A percentile compares a stretch with the other conserved stretches of the same genome.
These are phyloP conservation scores for Odontamblyopus lacepedii DNA, from an alignment of 2,797 vertebrate species.

Conservation along the genomic window DNA sequence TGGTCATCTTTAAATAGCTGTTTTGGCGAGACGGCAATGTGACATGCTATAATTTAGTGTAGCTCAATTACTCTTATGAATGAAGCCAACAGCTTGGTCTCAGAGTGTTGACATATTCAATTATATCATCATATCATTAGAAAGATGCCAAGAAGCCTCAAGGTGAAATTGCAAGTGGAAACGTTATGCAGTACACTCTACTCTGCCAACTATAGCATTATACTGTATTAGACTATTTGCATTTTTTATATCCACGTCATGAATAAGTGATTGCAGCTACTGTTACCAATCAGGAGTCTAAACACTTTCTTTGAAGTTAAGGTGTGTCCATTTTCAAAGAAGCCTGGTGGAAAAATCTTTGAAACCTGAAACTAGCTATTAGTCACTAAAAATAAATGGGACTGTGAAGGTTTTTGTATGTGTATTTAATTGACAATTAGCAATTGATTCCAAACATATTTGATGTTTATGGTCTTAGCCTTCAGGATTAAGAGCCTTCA, in stretches of 20 bases:
- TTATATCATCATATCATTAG: background rate
- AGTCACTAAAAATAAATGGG: background rate
- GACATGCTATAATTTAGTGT: slow-evolving; percentile 3
- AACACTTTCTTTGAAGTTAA: background rate
- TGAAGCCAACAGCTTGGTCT: background rate
- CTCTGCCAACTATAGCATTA: background rate
- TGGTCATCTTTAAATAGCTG: slow-evolving; percentile 1
- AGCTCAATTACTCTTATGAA: background rate
- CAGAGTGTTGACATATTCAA: background rate
- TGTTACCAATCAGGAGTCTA: slow-evolving; percentile 22
- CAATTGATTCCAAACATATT: background rate
- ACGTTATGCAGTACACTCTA: background rate
- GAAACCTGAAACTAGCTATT: background rate
- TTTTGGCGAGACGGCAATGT: background rate
- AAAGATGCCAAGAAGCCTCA: background rate
- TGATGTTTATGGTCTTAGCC: too few relatives aligned
- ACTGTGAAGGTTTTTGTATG: background rate
- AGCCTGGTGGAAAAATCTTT: background rate
- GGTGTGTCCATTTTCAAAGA: slow-evolving; percentile 3
- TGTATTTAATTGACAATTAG: background rate
- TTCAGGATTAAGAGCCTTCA: too few relatives aligned
- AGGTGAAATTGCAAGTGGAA: background rate
- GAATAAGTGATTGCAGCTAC: slow-evolving; percentile 46
- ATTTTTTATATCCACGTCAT: slow-evolving; percentile 56
- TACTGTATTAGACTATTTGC: slow-evolving; percentile 10